Percentiles rank a stretch among this genome's conserved stretches.
Conservation (phyloP, 2,888 invertebrate species). For the Odiellus spinosus region DNA sequence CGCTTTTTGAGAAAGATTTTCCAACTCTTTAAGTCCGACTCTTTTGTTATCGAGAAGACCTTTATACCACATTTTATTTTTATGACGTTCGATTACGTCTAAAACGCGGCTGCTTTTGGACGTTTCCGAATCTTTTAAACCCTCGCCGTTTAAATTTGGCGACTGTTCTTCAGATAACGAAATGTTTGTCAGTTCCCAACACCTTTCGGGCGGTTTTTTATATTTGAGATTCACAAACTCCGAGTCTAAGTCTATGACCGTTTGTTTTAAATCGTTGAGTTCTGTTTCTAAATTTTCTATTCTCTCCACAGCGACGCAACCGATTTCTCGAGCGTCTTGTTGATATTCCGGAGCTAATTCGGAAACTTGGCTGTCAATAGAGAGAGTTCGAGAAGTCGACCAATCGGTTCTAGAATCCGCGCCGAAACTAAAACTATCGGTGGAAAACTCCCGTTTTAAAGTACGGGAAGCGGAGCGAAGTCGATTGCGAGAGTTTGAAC, state of each 20-base stretch:
- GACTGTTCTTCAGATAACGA: neutral
- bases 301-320: neutral
- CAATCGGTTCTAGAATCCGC: neutral
- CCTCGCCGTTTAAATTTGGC: neutral
- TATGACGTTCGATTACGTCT: neutral
- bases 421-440: neutral
- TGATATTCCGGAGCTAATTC: neutral
- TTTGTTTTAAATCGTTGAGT: neutral
- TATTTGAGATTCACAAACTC: slow-evolving; percentile 1
- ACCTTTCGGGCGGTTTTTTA: neutral
- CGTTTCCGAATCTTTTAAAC: neutral
- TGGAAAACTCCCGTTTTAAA: neutral
- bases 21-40: neutral
- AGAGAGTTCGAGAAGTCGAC: neutral
- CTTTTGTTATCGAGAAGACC: neutral
- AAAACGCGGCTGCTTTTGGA: neutral
- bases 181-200: neutral
- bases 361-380: neutral
- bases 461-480: no score
- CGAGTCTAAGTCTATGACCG: neutral
- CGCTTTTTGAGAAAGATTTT: neutral
- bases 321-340: neutral
- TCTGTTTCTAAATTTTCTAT: neutral
- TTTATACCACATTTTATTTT: neutral
- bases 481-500: neutral